Evolutionary conservation across 1,140 invertebrate species (phyloP).

Genomic region (Microplitis mediator): DNA sequence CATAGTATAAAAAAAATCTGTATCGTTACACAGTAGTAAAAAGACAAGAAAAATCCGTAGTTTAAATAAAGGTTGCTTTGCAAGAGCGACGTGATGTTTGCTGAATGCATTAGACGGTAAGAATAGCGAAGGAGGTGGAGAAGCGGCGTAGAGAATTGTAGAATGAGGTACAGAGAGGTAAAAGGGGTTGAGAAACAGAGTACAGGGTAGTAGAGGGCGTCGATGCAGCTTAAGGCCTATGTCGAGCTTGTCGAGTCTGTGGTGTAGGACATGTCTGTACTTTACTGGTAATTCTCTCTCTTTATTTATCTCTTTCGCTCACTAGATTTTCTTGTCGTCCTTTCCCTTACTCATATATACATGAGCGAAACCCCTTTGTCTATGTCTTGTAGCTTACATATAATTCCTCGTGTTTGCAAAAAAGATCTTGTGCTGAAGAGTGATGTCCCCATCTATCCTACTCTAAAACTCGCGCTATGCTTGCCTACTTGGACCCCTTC

Average conservation of each 20-base stretch:
- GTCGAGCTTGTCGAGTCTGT: background rate
- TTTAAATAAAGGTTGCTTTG: background rate
- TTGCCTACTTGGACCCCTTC: background rate
- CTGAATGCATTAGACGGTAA: conserved; percentile 2
- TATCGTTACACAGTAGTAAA: background rate
- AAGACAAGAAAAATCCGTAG: background rate
- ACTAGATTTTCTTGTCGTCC: background rate
- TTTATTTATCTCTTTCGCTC: conserved; percentile 26
- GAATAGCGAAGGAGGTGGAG: background rate
- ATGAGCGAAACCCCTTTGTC: conserved; percentile 2
- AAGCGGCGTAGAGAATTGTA: background rate
- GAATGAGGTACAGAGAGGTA: background rate
- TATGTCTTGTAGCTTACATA: conserved; percentile 4
- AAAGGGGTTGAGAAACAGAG: conserved; percentile 17
- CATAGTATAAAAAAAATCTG: background rate
- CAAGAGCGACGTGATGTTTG: conserved; percentile 1
- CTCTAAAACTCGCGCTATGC: background rate
- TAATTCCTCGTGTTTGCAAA: conserved; percentile 17
- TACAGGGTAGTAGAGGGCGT: conserved; percentile 38
- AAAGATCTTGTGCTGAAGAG: background rate
- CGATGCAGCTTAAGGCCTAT: conserved; percentile 53
- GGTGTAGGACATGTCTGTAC: background rate
- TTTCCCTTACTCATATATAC: background rate
- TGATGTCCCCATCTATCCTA: background rate
- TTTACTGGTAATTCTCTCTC: conserved; percentile 55